Conservation (phyloP, 2,888 invertebrate species). For the Diaprepes abbreviatus region DNA sequence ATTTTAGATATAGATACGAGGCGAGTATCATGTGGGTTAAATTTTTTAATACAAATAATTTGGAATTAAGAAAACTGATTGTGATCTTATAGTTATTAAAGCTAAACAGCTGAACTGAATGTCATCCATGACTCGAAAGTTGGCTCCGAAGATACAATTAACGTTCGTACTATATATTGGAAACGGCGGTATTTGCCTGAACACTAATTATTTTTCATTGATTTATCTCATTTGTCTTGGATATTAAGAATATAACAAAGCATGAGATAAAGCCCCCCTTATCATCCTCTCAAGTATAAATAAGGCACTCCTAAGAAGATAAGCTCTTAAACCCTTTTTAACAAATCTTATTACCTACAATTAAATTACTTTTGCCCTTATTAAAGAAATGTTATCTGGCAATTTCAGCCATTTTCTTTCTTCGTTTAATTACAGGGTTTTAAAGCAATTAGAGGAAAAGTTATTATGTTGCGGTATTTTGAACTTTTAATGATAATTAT, state of each 20-base stretch:
- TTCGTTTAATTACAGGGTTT: constrained; percentile 3
- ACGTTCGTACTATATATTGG: no score
- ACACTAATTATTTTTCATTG: neutral
- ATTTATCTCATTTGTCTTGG: neutral
- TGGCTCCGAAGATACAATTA: no score
- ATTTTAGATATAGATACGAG: no score
- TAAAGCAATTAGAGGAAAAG: neutral
- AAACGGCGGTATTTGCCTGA: no score
- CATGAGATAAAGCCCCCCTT: neutral
- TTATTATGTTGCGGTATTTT: neutral
- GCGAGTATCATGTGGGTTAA: no score
- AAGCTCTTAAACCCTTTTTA: constrained; percentile 19
- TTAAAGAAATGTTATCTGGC: constrained; percentile 16
- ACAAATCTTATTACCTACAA: constrained; percentile 16
- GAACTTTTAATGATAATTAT: no score
- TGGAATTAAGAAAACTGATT: no score
- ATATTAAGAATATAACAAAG: neutral
- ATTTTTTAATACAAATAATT: no score
- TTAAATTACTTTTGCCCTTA: constrained; percentile 10
- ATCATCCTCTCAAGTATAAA: neutral
- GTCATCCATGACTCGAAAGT: no score
- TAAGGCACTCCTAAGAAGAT: constrained; percentile 11
- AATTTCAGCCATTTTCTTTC: constrained; percentile 7
- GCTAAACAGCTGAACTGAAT: no score
- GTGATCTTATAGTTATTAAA: no score